Evolutionary conservation across 2,113 vertebrate species (phyloP).

Genomic region (Pimephales promelas): DNA sequence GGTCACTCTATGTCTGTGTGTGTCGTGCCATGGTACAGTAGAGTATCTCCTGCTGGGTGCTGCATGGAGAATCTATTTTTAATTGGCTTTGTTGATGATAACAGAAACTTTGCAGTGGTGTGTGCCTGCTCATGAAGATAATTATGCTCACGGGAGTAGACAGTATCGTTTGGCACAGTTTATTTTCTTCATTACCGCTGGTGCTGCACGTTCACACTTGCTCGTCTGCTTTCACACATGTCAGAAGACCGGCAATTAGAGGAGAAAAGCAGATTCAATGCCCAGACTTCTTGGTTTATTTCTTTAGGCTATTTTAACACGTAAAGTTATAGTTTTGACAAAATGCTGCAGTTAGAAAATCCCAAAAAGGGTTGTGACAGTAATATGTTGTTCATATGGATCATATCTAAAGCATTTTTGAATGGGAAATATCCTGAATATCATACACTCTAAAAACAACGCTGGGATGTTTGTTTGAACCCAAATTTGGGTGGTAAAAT

Average conservation of each 20-base stretch:
- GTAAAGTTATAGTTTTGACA: not conserved
- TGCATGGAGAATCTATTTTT: constrained; percentile 40
- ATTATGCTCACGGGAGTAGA: constrained; percentile 48
- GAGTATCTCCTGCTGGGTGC: constrained; percentile 20
- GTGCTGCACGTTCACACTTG: constrained; percentile 33
- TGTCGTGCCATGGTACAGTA: not conserved
- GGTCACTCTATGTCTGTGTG: not conserved
- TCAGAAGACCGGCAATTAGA: constrained; percentile 6
- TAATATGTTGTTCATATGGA: not conserved
- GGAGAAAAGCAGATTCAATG: not conserved
- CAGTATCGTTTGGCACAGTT: constrained; percentile 39
- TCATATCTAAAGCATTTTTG: not conserved
- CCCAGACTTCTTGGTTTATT: constrained; percentile 14
- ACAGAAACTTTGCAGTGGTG: constrained; percentile 36
- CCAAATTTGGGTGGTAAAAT: no score
- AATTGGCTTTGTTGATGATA: constrained; percentile 51
- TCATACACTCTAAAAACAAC: no score
- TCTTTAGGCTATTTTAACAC: not conserved
- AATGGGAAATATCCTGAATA: no score
- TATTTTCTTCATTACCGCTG: constrained; percentile 29
- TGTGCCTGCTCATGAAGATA: constrained; percentile 27
- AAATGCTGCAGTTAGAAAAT: constrained; percentile 2
- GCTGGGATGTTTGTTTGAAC: no score
- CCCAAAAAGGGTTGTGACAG: not conserved
- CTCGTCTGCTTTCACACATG: constrained; percentile 3